Conservation (phyloP, 35 echinoderm and acorn worm species). For the Lytechinus pictus region DNA sequence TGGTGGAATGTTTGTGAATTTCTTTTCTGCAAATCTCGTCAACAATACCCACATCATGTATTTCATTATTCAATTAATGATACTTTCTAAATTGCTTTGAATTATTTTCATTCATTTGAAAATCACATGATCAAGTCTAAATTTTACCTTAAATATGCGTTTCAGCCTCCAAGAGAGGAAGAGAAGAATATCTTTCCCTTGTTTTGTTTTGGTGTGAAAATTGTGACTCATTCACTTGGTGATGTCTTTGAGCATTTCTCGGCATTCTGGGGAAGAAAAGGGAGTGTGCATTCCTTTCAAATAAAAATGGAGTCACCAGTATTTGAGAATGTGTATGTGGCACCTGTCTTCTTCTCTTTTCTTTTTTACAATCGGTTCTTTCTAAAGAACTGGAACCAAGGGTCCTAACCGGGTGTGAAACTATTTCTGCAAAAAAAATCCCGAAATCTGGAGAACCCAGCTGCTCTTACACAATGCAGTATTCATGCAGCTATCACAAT, state of each 20-base stretch:
- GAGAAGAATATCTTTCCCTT: background rate
- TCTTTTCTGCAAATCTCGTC: too few species aligned
- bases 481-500: background rate
- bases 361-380: background rate
- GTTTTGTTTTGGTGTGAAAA: background rate
- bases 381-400: background rate
- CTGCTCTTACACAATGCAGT: background rate
- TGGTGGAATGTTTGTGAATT: too few species aligned
- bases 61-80: too few species aligned
- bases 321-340: constrained; percentile 1
- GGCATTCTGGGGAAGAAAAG: background rate
- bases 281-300: background rate
- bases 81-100: too few species aligned
- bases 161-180: background rate
- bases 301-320: background rate
- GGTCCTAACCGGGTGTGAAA: background rate
- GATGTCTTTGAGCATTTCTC: background rate
- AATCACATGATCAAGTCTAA: too few species aligned
- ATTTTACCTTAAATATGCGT: too few species aligned
- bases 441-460: background rate
- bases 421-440: background rate
- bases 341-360: background rate
- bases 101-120: too few species aligned
- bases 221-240: background rate
- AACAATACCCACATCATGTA: too few species aligned